Percentiles rank a stretch among this genome's conserved stretches.
These are phyloP conservation scores for Clanis bilineata DNA, from an alignment of 2,888 invertebrate genomes.

Conservation along the genomic window DNA sequence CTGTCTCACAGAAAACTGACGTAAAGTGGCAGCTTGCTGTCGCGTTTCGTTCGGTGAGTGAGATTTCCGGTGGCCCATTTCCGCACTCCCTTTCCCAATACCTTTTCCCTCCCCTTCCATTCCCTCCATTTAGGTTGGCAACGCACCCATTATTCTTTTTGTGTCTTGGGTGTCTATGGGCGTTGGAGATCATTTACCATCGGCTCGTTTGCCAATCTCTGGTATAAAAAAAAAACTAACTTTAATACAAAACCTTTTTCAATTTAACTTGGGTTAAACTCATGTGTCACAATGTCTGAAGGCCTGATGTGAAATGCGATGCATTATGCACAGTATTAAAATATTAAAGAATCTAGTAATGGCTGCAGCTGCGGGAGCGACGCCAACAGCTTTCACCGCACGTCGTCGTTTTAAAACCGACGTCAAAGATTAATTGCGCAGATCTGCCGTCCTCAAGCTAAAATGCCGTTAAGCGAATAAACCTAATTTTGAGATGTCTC, in stretches of 20 bases:
- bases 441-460: neutral
- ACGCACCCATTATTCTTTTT: too few species aligned
- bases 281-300: constrained; percentile 48
- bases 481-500: too few species aligned
- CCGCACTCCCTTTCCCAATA: too few species aligned
- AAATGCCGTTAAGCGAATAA: neutral
- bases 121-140: too few species aligned
- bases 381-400: constrained; percentile 53
- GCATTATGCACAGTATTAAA: constrained; percentile 69
- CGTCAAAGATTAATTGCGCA: constrained; percentile 36
- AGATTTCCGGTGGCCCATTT: too few species aligned
- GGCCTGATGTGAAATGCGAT: constrained; percentile 50
- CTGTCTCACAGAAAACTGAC: too few species aligned
- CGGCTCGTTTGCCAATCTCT: too few species aligned
- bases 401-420: constrained; percentile 47
- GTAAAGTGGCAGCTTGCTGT: too few species aligned
- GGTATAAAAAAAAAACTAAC: constrained; percentile 18
- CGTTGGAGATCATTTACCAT: too few species aligned
- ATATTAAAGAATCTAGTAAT: constrained; percentile 66
- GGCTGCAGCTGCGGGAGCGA: constrained; percentile 47
- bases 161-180: too few species aligned
- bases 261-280: constrained; percentile 42
- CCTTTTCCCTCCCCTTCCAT: too few species aligned
- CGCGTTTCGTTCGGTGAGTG: too few species aligned
- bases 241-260: constrained; percentile 9